These are phyloP conservation scores for Amphiprion percula DNA, from an alignment of 2,113 vertebrate species.

Conservation along the genomic window DNA sequence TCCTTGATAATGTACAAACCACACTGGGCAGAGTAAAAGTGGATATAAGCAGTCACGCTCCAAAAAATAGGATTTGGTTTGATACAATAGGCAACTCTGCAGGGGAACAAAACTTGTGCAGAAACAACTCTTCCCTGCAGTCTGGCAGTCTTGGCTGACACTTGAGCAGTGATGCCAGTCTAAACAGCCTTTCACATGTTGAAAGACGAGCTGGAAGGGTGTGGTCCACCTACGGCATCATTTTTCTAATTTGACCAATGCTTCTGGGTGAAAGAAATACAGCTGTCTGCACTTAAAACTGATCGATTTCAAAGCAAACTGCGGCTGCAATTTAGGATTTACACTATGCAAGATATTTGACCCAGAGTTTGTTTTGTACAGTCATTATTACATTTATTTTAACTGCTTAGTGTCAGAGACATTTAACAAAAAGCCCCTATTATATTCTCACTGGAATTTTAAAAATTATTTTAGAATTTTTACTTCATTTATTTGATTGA, in stretches of 20 bases:
- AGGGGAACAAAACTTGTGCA: conserved; percentile 37
- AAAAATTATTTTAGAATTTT: too few species aligned
- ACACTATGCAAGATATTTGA: too few species aligned
- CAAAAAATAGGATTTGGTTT: conserved; percentile 60
- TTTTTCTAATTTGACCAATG: not conserved
- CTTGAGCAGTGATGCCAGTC: conserved; percentile 30
- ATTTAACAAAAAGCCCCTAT: too few species aligned
- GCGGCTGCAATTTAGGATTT: too few species aligned
- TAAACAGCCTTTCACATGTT: conserved; percentile 43
- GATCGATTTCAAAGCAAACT: too few species aligned
- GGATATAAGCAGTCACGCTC: not conserved
- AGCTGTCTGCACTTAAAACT: not conserved
- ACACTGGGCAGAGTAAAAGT: not conserved
- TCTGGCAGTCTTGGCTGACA: conserved; percentile 22
- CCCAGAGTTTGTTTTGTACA: too few species aligned
- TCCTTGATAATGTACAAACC: conserved; percentile 30
- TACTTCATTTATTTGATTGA: too few species aligned
- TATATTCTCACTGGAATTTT: too few species aligned
- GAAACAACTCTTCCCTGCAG: conserved; percentile 19
- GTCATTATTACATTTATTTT: too few species aligned
- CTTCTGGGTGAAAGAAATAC: not conserved
- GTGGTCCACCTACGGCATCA: conserved; percentile 4
- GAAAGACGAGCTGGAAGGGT: conserved; percentile 19
- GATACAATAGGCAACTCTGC: conserved; percentile 50
- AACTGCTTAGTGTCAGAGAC: too few species aligned